Base-by-base conservation (phyloP, 1,140 invertebrate genomes). In the Oryzaephilus surinamensis region DNA sequence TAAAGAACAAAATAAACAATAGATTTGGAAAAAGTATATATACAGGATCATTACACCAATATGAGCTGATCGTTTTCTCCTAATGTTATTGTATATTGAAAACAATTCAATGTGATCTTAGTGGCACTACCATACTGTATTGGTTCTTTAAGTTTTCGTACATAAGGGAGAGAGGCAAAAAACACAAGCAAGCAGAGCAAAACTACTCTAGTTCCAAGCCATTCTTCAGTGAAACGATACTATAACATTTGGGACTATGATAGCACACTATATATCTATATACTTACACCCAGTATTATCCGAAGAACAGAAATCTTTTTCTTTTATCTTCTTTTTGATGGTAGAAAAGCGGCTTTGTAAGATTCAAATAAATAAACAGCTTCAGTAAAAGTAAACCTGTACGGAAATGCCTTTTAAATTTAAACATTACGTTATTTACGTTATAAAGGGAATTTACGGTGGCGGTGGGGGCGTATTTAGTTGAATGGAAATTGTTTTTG, bases 361-460 rank as follows among this genome's bases (percentile, higher is more conserved):
- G 18, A 32, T 32, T n/a, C 30, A 32, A 32, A 32, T 32, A 32
- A 32, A 32, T 32, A 32, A 32, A 32, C 30, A 32, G 30, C 30
- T 32, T 32, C 16, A 32, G 14, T 15, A 32, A 32, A 32, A 32
- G 14, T 32, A 32, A 14, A 32, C 30, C 11, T 24, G 23, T 11
- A 24, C 11, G 11, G 6, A 10, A 10, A 24, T 24, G 2, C 23
- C 10, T 24, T 8, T 21, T 21, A n/a, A n/a, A n/a, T n/a, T n/a
- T n/a, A n/a, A n/a, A n/a, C n/a, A n/a, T n/a, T n/a, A n/a, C n/a
- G n/a, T n/a, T n/a, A n/a, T n/a, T n/a, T n/a, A n/a, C n/a, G n/a
- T n/a, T n/a, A n/a, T n/a, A n/a, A n/a, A n/a, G n/a, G n/a, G n/a
- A n/a, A n/a, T n/a, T n/a, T n/a, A n/a, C n/a, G n/a, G n/a, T n/a